These are phyloP conservation scores for Melanotaenia nigrans DNA, from an alignment of 2,797 vertebrate genomes.

Conservation along the genomic window DNA sequence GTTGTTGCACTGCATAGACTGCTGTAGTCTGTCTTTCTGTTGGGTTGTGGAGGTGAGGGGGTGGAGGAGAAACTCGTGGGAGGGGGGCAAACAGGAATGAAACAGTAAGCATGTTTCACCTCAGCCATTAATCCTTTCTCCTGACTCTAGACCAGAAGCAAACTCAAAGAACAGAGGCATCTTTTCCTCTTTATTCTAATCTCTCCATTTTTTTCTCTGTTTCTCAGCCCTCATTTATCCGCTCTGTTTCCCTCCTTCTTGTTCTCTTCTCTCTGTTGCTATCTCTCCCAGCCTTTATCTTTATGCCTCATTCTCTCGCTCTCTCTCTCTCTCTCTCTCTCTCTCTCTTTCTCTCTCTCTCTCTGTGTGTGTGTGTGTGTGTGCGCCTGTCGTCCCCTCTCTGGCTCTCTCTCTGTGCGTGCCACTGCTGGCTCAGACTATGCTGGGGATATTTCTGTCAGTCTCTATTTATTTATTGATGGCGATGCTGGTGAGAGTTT, in stretches of 20 bases:
- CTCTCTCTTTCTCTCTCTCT: no score
- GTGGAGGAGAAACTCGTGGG: conserved; percentile 19
- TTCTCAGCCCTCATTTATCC: conserved; percentile 31
- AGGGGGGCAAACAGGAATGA: conserved; percentile 44
- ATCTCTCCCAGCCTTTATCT: conserved; percentile 55
- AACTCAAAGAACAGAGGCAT: conserved; percentile 44
- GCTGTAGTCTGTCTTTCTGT: conserved; percentile 38
- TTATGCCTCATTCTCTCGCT: conserved; percentile 30
- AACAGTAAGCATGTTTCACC: conserved; percentile 71
- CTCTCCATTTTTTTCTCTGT: conserved; percentile 22
- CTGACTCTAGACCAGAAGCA: conserved; percentile 42
- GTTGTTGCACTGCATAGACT: conserved; percentile 11
- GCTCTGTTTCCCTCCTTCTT: conserved; percentile 51
- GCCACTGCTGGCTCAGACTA: conserved; percentile 62
- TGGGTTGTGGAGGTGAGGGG: conserved; percentile 42
- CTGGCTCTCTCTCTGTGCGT: conserved; percentile 61
- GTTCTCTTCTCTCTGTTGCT: conserved; percentile 41
- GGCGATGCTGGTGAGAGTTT: conserved; percentile 75
- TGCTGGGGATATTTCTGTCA: conserved; percentile 82
- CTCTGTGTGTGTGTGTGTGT: conserved; percentile 18
- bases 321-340: neutral
- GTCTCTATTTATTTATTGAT: conserved; percentile 83
- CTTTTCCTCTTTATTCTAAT: conserved; percentile 40
- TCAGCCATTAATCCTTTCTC: conserved; percentile 56
- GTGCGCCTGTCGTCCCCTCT: conserved; percentile 45